Evolutionary conservation across 2,797 vertebrate species (phyloP), one percentile per base, ranked within the genome.

Genomic region (Myripristis murdjan): DNA sequence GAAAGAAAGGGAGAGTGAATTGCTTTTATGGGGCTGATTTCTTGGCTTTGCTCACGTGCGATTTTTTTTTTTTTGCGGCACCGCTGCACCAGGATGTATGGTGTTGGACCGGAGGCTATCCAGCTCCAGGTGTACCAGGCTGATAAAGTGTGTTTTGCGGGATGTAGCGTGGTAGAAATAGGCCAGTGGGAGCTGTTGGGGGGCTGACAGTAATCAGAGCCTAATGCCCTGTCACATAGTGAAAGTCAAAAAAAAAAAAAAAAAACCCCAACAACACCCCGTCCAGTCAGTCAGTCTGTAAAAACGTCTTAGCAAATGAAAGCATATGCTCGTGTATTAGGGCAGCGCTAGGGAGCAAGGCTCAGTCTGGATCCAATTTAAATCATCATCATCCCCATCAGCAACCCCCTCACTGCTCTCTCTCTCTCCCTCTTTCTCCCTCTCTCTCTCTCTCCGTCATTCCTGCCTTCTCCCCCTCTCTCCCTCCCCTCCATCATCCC

Each of bases 341-440:
- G 73, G 83, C 77, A 84, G 76, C 46, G 71, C 79, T 60, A 60
- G 81, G 43, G 49, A 82, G 71, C 54, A 62, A 85, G 75, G 68
- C 37, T 3, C 71, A 5, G 82, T 94, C 95, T 95, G 95, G 85
- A 93, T 95, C 84, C 91, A 93, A 93, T 95, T 93, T 87, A 84
- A 85, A 63, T 87, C 88, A 84, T 92, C 87, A 64, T 82, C 90
- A 59, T 89, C 88, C 78, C 90, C 90, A 80, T 75, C 75, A 85
- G 79, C 67, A 73, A 49, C 26, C 28, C 71, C 59, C 26, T 41
- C 71, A 58, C 47, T 16, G 10, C 16, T 24, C 52, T 52, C 47
- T 46, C 20, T 41, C 68, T 11, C 8, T 28, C 20, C 15, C 24
- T 20, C 58, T 33, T 67, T 48, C 65, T 20, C 56, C 35, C 47